phyloP scores from a whole-genome alignment of 2,888 invertebrate species.

The Pristionchus japonicus region DNA sequence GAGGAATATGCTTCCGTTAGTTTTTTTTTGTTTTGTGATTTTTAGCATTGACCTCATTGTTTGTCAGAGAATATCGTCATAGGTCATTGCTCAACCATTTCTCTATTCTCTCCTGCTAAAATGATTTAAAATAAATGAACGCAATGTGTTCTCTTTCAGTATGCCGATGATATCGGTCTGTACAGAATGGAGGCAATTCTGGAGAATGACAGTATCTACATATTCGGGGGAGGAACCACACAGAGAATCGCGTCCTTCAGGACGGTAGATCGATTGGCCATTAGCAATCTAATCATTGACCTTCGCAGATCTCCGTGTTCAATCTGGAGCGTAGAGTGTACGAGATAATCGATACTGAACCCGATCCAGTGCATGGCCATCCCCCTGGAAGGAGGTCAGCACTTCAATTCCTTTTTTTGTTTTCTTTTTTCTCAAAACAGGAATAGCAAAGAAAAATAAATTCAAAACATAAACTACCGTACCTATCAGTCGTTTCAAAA shows the following conservation, averaged over 20 bases:
- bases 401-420: background rate
- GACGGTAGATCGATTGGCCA: conserved; percentile 6
- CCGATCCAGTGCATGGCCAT: conserved; percentile 34
- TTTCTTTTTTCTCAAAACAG: too few species aligned
- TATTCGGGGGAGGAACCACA: conserved; percentile 45
- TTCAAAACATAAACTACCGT: too few species aligned
- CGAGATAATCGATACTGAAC: background rate
- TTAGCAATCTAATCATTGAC: too few species aligned
- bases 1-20: background rate
- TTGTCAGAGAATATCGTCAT: too few species aligned
- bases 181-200: conserved; percentile 42
- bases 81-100: too few species aligned
- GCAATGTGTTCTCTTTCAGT: background rate
- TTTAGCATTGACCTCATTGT: too few species aligned
- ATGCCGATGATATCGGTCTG: background rate
- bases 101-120: too few species aligned
- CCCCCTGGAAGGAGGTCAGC: conserved; percentile 24
- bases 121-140: too few species aligned
- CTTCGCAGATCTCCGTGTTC: conserved; percentile 29
- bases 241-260: background rate
- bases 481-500: too few species aligned
- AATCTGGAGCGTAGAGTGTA: background rate
- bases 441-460: too few species aligned
- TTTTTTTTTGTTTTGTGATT: background rate
- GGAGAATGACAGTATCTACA: conserved; percentile 16